Conservation (phyloP, 1,140 invertebrate species). For the Octopus bimaculoides region DNA sequence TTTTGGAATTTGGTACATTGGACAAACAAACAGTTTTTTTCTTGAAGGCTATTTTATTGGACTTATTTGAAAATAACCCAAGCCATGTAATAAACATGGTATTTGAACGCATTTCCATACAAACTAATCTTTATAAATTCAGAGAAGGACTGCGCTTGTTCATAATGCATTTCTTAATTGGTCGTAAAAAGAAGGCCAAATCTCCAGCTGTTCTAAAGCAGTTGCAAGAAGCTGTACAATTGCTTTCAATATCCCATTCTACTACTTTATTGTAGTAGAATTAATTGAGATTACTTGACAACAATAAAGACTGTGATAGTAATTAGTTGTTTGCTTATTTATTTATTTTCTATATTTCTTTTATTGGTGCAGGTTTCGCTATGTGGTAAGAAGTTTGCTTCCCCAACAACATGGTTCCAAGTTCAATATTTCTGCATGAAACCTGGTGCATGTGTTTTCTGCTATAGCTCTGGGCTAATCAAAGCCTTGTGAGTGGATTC, state of each 20-base stretch:
- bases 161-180: slow-evolving; percentile 75
- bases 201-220: slow-evolving; percentile 19
- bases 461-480: no score
- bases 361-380: no score
- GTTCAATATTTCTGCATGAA: no score
- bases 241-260: background rate
- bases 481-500: no score
- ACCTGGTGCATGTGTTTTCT: no score
- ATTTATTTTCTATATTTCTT: no score
- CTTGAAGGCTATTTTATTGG: slow-evolving; percentile 70
- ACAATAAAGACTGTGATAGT: no score
- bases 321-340: no score
- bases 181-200: slow-evolving; percentile 50
- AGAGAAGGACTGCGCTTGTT: slow-evolving; percentile 75
- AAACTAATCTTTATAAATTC: slow-evolving; percentile 71
- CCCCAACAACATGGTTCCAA: no score
- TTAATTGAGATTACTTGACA: no score
- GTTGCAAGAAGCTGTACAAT: background rate
- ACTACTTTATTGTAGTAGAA: no score
- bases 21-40: slow-evolving; percentile 70
- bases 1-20: slow-evolving; percentile 77
- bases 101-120: slow-evolving; percentile 67
- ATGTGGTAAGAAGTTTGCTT: no score
- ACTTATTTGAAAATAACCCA: slow-evolving; percentile 64
- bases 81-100: slow-evolving; percentile 64